phyloP scores from a whole-genome alignment of 2,797 vertebrate species.

The Chelmon rostratus region DNA sequence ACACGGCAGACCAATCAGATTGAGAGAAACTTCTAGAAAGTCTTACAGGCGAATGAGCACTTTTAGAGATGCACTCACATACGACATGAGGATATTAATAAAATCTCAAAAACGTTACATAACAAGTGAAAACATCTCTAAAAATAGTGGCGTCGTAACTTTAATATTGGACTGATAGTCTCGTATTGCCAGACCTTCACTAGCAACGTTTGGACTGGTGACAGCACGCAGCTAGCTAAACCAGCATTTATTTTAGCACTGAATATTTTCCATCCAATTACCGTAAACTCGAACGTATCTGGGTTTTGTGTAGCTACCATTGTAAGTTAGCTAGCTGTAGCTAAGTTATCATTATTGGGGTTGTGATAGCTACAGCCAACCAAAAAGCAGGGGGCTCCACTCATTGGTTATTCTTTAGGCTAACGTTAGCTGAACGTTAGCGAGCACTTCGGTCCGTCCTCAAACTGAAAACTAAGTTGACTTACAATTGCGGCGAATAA shows the following conservation, averaged over 20 bases:
- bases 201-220: background rate
- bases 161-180: conserved; percentile 21
- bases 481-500: background rate
- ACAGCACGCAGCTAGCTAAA: background rate
- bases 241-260: background rate
- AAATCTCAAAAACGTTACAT: conserved; percentile 25
- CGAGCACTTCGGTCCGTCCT: background rate
- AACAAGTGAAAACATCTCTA: conserved; percentile 33
- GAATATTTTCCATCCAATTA: background rate
- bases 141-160: conserved; percentile 45
- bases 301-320: background rate
- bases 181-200: conserved; percentile 7
- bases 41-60: background rate
- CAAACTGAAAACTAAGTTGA: background rate
- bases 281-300: background rate
- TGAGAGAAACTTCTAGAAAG: conserved; percentile 59
- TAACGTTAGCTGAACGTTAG: background rate
- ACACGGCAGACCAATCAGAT: background rate
- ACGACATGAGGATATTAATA: background rate
- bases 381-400: background rate
- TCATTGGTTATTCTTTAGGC: background rate
- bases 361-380: background rate
- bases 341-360: conserved; percentile 7
- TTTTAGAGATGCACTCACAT: background rate
- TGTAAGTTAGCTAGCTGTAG: conserved; percentile 13